Percentiles rank a stretch among this genome's conserved stretches.
Evolutionary conservation across 2,888 invertebrate species (phyloP).

Genomic region (Drosophila affinis): DNA sequence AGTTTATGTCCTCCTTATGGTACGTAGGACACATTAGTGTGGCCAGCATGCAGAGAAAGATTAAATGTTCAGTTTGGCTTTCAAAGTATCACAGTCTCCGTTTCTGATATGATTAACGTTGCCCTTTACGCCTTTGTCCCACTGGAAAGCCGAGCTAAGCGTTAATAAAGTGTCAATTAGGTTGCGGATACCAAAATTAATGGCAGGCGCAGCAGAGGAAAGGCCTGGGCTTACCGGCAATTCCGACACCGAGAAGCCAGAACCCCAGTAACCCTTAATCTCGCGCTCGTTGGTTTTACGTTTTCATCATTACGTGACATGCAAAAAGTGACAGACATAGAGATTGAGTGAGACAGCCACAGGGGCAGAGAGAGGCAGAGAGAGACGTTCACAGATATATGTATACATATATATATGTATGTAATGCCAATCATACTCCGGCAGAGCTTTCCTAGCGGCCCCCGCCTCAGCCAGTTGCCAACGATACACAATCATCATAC

Average conservation of each 20-base stretch:
- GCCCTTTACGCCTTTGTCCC: constrained; percentile 16
- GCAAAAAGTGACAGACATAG: constrained; percentile 10
- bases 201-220: constrained; percentile 2
- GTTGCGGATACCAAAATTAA: not conserved
- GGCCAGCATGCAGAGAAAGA: not conserved
- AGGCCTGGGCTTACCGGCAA: no score
- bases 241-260: no score
- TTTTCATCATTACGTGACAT: constrained; percentile 32
- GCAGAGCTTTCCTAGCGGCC: no score
- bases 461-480: no score
- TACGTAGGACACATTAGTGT: not conserved
- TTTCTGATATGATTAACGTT: constrained; percentile 59
- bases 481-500: not conserved
- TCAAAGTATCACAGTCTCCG: constrained; percentile 57
- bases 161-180: constrained; percentile 34
- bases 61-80: constrained; percentile 27
- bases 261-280: constrained; percentile 48
- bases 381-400: not conserved
- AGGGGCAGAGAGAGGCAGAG: not conserved
- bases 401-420: no score
- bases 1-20: not conserved
- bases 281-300: constrained; percentile 35
- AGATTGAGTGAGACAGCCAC: constrained; percentile 1
- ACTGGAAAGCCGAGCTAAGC: no score
- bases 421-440: no score